Evolutionary conservation across 2,888 invertebrate species (phyloP), one percentile per base, ranked within the genome.

Genomic region (Raillietiella orientalis): DNA sequence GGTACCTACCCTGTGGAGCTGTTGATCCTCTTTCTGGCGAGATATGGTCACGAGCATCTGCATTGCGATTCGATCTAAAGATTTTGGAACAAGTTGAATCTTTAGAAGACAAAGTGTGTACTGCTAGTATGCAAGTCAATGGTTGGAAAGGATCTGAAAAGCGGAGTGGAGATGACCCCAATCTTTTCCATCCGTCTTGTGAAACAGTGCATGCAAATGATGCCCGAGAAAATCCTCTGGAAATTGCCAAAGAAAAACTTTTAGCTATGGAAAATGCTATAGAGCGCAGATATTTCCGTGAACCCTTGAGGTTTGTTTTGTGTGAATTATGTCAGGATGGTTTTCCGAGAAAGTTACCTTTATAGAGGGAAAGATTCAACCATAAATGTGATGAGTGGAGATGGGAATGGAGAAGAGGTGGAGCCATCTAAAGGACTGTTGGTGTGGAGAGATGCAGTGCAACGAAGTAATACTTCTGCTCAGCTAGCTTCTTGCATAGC

Each of bases 91-190:
- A 72, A 47, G 65, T 82, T 30, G 77, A 79, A 41, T 65, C 65
- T 1, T 47, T 82, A 27, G 82, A 82, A 40, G 82, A 82, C 43
- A 70, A 77, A 34, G 70, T 75, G 3, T 66, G 66, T 0, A 67
- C 66, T 26, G 75, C 74, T 0, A 71, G 72, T 15, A 70, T 82
- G 72, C 77, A 79, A 42, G 58, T 74, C 21, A 82, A 82, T n/a
- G n/a, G n/a, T n/a, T n/a, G n/a, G n/a, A n/a, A n/a, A n/a, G n/a
- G n/a, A n/a, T n/a, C n/a, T n/a, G n/a, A n/a, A n/a, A n/a, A n/a
- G n/a, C n/a, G n/a, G n/a, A n/a, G n/a, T n/a, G n/a, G n/a, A n/a
- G n/a, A n/a, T n/a, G n/a, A n/a, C n/a, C n/a, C n/a, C n/a, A n/a
- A n/a, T n/a, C n/a, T n/a, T n/a, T n/a, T n/a, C n/a, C n/a, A n/a